Evolutionary conservation across 37 sponge, comb jelly and placozoan genomes (phyloP).

Genomic region (Theonella swinhoei): DNA sequence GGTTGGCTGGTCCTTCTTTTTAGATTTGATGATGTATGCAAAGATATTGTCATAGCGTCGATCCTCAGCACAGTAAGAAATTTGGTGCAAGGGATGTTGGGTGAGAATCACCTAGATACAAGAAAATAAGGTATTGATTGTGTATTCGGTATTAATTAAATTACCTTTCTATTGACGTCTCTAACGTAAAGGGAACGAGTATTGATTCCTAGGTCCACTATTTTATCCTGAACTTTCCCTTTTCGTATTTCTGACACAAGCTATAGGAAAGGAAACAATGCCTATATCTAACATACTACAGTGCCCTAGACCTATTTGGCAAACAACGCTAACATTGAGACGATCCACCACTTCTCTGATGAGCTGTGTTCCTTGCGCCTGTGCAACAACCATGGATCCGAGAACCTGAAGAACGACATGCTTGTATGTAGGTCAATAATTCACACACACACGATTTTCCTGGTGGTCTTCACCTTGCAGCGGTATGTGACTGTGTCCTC

Average conservation of each 20-base stretch:
- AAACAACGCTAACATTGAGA: conserved; percentile 17
- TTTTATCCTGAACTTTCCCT: not conserved
- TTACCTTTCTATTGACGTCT: not conserved
- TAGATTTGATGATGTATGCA: conserved; percentile 35
- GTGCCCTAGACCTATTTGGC: too few species aligned
- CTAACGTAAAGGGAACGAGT: not conserved
- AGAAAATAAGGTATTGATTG: not conserved
- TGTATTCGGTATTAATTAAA: not conserved
- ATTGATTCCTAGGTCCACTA: not conserved
- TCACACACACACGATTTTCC: not conserved
- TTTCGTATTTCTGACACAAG: not conserved
- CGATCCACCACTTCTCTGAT: conserved; percentile 8
- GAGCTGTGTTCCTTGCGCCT: conserved; percentile 1
- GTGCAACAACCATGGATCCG: conserved; percentile 12
- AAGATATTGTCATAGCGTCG: conserved; percentile 38
- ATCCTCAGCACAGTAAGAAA: conserved; percentile 60
- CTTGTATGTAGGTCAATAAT: not conserved
- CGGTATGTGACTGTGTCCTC: not conserved
- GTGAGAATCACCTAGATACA: conserved; percentile 31
- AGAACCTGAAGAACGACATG: conserved; percentile 10
- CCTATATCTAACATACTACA: too few species aligned
- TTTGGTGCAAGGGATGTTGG: conserved; percentile 34
- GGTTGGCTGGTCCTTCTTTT: not conserved
- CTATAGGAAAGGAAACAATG: too few species aligned
- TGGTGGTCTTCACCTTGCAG: conserved; percentile 12